Evolutionary conservation across 2,888 invertebrate species (phyloP).

Genomic region (Hecatera dysodea): DNA sequence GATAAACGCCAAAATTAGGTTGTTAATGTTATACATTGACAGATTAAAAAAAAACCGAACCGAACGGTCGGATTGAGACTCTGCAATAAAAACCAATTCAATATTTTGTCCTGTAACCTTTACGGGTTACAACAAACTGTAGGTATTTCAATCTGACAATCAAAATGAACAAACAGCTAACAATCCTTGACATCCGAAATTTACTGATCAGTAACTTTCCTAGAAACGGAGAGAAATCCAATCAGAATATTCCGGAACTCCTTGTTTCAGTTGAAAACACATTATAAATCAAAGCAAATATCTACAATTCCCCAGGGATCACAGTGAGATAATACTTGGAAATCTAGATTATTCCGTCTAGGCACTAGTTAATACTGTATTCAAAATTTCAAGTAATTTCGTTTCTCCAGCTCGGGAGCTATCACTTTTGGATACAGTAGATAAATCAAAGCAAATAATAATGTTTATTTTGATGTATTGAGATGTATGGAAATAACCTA

Average conservation of each 20-base stretch:
- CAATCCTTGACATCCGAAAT: neutral
- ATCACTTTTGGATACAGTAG: neutral
- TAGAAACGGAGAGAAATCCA: neutral
- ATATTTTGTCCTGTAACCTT: too few species aligned
- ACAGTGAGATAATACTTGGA: constrained; percentile 28
- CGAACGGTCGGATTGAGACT: too few species aligned
- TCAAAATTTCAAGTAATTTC: constrained; percentile 12
- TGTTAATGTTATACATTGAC: too few species aligned
- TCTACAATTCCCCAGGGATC: constrained; percentile 26
- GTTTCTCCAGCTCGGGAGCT: neutral
- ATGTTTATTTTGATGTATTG: too few species aligned
- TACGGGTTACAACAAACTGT: too few species aligned
- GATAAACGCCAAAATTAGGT: too few species aligned
- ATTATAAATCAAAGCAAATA: constrained; percentile 32
- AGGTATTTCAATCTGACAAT: too few species aligned
- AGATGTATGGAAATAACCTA: too few species aligned
- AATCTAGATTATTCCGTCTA: constrained; percentile 8
- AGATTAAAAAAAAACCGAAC: too few species aligned
- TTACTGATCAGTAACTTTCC: neutral
- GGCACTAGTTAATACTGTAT: neutral
- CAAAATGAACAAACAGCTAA: neutral
- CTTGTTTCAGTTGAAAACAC: constrained; percentile 6
- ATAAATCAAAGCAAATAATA: too few species aligned
- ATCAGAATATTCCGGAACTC: constrained; percentile 14
- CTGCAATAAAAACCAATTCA: too few species aligned